Evolutionary conservation across 2,113 vertebrate species (phyloP).

Genomic region (Ardeotis arabs): DNA sequence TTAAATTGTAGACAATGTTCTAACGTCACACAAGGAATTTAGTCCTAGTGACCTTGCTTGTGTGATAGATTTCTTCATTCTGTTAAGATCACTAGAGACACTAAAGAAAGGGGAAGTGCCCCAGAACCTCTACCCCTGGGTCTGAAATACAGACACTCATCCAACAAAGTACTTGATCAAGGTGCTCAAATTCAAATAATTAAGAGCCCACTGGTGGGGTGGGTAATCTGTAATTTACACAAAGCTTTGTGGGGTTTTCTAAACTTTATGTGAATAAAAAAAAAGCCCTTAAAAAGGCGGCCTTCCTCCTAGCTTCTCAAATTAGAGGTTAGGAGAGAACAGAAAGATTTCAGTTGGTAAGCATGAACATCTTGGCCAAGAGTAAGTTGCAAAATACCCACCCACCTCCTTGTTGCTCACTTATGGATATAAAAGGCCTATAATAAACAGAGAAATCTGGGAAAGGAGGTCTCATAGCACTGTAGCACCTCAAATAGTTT

Average conservation of each 20-base stretch:
- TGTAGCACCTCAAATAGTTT: constrained; percentile 10
- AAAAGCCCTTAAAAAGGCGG: not conserved
- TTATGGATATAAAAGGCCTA: constrained; percentile 34
- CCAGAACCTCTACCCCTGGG: not conserved
- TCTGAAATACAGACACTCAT: not conserved
- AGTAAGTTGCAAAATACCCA: constrained; percentile 44
- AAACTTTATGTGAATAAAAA: not conserved
- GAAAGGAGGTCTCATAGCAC: constrained; percentile 14
- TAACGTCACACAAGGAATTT: not conserved
- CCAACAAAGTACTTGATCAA: not conserved
- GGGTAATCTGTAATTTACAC: not conserved
- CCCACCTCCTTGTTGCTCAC: constrained; percentile 18
- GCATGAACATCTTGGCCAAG: constrained; percentile 34
- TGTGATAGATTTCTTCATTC: not conserved
- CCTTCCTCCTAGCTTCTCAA: not conserved
- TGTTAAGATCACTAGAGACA: not conserved
- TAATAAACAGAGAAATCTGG: constrained; percentile 33
- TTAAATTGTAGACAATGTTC: not conserved
- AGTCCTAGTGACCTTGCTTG: not conserved
- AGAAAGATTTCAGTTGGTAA: constrained; percentile 4
- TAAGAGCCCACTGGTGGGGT: not conserved
- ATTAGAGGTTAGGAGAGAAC: not conserved
- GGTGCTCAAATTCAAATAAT: not conserved
- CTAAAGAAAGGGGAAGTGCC: not conserved
- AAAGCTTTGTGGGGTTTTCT: not conserved